Evolutionary conservation across 2,797 vertebrate genomes (phyloP).

Genomic region (Characodon lateralis): DNA sequence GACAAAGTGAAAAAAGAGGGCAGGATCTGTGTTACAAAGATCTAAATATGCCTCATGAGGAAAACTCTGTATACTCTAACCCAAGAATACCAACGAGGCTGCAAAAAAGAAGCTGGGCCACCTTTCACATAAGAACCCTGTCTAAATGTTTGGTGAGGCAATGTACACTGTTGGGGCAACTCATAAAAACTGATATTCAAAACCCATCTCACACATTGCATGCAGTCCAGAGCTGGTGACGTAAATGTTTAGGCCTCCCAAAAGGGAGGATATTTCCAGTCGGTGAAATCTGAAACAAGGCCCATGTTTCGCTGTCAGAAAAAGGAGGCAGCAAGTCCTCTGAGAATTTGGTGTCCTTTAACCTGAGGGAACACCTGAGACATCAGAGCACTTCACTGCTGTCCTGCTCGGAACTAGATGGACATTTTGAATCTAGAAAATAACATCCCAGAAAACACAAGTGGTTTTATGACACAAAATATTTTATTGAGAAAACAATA

Average conservation of each 20-base stretch:
- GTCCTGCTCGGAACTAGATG: constrained; percentile 16
- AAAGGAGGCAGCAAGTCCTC: constrained; percentile 47
- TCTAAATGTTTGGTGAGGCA: constrained; percentile 67
- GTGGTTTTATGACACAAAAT: constrained; percentile 69
- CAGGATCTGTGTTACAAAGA: constrained; percentile 14
- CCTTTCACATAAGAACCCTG: constrained; percentile 49
- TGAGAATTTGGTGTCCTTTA: constrained; percentile 65
- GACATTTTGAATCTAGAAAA: constrained; percentile 11
- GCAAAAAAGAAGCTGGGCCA: constrained; percentile 30
- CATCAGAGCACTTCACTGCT: constrained; percentile 33
- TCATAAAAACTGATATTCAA: constrained; percentile 67
- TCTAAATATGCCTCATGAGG: constrained; percentile 22
- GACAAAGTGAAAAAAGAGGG: not conserved
- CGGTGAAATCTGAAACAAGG: constrained; percentile 74
- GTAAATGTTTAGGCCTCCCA: constrained; percentile 64
- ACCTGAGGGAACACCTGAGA: constrained; percentile 68
- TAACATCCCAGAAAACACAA: constrained; percentile 47
- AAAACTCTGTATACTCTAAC: constrained; percentile 6
- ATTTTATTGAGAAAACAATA: constrained; percentile 79
- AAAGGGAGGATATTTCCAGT: constrained; percentile 68
- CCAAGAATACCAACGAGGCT: constrained; percentile 23
- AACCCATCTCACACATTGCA: constrained; percentile 51
- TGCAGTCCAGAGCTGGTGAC: constrained; percentile 58
- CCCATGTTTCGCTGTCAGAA: constrained; percentile 61
- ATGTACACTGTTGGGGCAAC: constrained; percentile 51